phyloP scores from a whole-genome alignment of 2,797 vertebrate genomes.

The Bradypodion pumilum region DNA sequence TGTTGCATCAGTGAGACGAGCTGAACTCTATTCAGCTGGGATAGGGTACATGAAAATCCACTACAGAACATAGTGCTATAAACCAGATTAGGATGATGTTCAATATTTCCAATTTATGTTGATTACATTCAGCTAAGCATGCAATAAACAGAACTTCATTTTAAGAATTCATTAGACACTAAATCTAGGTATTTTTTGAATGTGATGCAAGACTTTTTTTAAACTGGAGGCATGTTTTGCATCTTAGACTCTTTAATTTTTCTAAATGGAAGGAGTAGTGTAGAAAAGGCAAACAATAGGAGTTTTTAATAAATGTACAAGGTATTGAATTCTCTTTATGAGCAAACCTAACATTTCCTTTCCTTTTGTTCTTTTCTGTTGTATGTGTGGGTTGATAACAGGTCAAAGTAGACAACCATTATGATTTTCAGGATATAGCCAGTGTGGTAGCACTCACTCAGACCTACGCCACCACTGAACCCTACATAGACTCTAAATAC shows the following conservation, averaged over 20 bases:
- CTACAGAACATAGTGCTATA: neutral
- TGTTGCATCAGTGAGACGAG: neutral
- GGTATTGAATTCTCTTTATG: neutral
- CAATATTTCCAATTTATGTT: neutral
- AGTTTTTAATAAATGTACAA: neutral
- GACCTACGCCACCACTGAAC: slow-evolving; percentile 97
- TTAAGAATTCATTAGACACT: neutral
- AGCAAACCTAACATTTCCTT: slow-evolving; percentile 49
- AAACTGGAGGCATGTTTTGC: neutral
- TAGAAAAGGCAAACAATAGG: neutral
- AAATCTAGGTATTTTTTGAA: neutral
- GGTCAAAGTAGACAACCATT: slow-evolving; percentile 98
- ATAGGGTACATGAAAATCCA: neutral
- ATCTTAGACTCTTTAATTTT: neutral
- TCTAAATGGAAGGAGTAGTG: neutral
- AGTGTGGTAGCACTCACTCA: slow-evolving; percentile 98
- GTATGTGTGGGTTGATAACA: slow-evolving; percentile 64
- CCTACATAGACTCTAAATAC: slow-evolving; percentile 96
- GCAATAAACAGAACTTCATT: neutral
- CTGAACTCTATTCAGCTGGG: neutral
- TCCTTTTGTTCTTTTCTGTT: slow-evolving; percentile 15
- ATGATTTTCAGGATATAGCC: slow-evolving; percentile 98
- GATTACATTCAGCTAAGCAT: neutral
- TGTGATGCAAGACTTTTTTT: neutral
- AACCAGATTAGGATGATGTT: neutral